These are phyloP conservation scores for Electrona antarctica DNA, from an alignment of 2,113 vertebrate species.

Conservation along the genomic window DNA sequence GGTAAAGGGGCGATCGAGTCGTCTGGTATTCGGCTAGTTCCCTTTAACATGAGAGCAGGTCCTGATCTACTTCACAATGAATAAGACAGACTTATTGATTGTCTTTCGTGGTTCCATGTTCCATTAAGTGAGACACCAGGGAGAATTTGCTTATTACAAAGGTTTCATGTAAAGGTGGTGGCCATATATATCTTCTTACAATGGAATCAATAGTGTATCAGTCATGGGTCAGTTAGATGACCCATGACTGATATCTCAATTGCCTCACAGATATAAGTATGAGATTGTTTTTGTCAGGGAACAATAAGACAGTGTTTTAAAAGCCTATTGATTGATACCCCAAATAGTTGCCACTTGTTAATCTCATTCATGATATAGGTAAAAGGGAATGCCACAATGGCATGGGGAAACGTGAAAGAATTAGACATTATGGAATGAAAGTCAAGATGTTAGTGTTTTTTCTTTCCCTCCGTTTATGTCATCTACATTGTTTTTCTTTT, in stretches of 20 bases:
- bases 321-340: too few species aligned
- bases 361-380: too few species aligned
- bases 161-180: conserved; percentile 44
- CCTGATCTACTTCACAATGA: conserved; percentile 34
- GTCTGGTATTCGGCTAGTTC: conserved; percentile 6
- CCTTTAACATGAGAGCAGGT: conserved; percentile 6
- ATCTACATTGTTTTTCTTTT: too few species aligned
- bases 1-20: too few species aligned
- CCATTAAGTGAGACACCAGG: conserved; percentile 27
- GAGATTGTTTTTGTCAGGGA: neutral
- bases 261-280: conserved; percentile 11
- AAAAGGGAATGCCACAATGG: too few species aligned
- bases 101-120: conserved; percentile 36
- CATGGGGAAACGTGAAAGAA: too few species aligned
- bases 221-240: conserved; percentile 23
- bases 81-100: conserved; percentile 26
- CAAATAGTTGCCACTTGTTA: too few species aligned
- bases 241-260: conserved; percentile 9
- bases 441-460: too few species aligned
- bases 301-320: too few species aligned
- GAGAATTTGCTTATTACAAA: conserved; percentile 35
- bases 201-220: conserved; percentile 19
- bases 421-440: too few species aligned
- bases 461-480: too few species aligned
- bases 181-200: conserved; percentile 19